phyloP scores from a whole-genome alignment of 2,113 vertebrate species.

The Bos indicus region DNA sequence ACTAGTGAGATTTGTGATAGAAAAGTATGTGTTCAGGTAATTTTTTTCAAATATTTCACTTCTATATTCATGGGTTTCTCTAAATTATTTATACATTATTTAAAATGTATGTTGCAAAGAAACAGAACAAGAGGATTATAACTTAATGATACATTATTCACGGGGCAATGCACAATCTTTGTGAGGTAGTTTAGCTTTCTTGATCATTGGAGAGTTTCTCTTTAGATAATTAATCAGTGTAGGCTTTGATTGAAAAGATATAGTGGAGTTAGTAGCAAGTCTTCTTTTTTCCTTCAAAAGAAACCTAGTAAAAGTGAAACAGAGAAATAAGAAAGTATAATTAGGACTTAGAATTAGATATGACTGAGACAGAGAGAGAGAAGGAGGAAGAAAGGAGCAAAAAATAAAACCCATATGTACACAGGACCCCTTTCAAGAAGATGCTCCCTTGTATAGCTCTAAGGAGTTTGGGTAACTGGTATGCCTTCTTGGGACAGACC shows the following conservation, averaged over 20 bases:
- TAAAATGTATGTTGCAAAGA: not conserved
- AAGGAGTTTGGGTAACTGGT: rapidly evolving
- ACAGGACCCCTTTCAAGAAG: not conserved
- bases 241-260: not conserved
- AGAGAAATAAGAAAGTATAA: not conserved
- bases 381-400: not conserved
- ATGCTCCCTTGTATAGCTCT: rapidly evolving
- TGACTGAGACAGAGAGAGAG: not conserved
- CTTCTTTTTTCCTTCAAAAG: not conserved
- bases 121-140: not conserved
- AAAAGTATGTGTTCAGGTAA: not conserved
- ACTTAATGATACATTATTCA: not conserved
- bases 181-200: not conserved
- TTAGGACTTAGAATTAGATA: not conserved
- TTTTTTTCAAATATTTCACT: not conserved
- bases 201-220: not conserved
- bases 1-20: not conserved
- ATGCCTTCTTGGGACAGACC: not conserved
- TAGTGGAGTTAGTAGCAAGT: not conserved
- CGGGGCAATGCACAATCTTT: not conserved
- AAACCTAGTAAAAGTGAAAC: not conserved
- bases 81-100: not conserved
- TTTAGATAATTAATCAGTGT: not conserved
- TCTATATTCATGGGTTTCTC: not conserved
- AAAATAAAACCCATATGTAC: not conserved